A percentile compares a stretch with the other conserved stretches of the same genome.
These are phyloP conservation scores for Takifugu rubripes DNA, from an alignment of 2,797 vertebrate genomes.

Conservation along the genomic window DNA sequence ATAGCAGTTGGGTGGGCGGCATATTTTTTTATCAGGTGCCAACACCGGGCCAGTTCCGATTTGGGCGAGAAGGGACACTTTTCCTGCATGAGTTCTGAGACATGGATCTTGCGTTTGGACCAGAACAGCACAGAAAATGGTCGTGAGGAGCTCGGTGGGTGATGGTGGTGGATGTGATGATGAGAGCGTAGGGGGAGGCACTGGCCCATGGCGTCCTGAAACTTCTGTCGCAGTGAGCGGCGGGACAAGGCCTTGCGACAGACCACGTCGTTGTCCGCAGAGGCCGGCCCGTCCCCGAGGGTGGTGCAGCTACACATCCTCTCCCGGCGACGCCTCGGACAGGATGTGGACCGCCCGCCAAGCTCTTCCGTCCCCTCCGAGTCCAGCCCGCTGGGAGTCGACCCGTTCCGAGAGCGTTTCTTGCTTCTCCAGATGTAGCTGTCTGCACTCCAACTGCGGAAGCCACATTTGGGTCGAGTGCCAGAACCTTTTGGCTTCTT, in stretches of 20 bases:
- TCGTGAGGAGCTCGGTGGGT: slow-evolving; percentile 52
- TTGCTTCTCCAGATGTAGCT: slow-evolving; percentile 91
- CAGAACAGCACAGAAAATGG: slow-evolving; percentile 81
- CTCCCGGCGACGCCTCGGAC: slow-evolving; percentile 80
- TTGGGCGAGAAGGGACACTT: slow-evolving; percentile 92
- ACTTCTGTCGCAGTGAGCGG: slow-evolving; percentile 90
- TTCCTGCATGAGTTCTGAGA: slow-evolving; percentile 93
- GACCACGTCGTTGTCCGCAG: slow-evolving; percentile 76
- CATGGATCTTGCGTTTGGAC: slow-evolving; percentile 92
- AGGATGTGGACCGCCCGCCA: slow-evolving; percentile 63
- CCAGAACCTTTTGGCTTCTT: slow-evolving; percentile 77
- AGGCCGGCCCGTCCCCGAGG: slow-evolving; percentile 65
- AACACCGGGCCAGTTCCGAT: slow-evolving; percentile 90
- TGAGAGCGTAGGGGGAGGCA: slow-evolving; percentile 91
- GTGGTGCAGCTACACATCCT: slow-evolving; percentile 86
- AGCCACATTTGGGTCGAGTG: slow-evolving; percentile 85
- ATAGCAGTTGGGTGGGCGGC: slow-evolving; percentile 74
- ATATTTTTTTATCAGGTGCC: slow-evolving; percentile 92
- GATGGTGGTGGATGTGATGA: slow-evolving; percentile 76
- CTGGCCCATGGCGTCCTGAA: slow-evolving; percentile 92
- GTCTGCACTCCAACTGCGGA: slow-evolving; percentile 90
- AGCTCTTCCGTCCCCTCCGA: slow-evolving; percentile 59
- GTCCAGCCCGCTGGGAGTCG: slow-evolving; percentile 61
- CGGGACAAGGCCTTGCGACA: slow-evolving; percentile 86
- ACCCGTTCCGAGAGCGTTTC: slow-evolving; percentile 84